Evolutionary conservation across 2,113 vertebrate genomes (phyloP), one percentile per base, ranked within the genome.

Genomic region (Polypterus bichir): DNA sequence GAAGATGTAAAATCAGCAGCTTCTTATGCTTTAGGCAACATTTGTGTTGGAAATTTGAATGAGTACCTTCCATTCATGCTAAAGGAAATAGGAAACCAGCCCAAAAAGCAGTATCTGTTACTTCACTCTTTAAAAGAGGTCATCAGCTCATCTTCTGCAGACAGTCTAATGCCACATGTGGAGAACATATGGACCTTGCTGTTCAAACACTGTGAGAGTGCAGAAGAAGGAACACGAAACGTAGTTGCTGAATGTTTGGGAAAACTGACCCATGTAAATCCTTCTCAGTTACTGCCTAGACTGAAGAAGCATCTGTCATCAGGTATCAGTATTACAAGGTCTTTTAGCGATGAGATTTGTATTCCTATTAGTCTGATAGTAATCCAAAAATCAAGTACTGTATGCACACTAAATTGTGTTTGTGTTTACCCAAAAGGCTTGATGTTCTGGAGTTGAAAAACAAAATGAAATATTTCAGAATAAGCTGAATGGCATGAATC

Each of bases 221-320:
- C 84, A 0, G 94, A 97, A 75, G 93, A 97, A 49, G 93, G 94
- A 9, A 92, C 89, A 0, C 89, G 93, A 69, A 90, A 81, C 0
- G 91, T 97, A 68, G 93, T 94, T 73, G 91, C 93, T 0, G 93
- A 97, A 47, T 97, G 94, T 77, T 53, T 97, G 47, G 92, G 90
- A 3, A 93, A 91, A 73, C 87, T 97, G 54, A 83, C 91, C 0
- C 53, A 94, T 5, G 86, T 89, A 46, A 88, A 87, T 59, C 91
- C 93, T 0, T 68, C 77, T 0, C 86, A 86, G 60, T 83, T 97
- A 46, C 74, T 97, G 71, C 89, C 91, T 45, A 75, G 82, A n/a
- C 78, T 97, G 56, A 88, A 76, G 65, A 91, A 92, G 63, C 92
- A 93, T 56, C 86, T 97, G 1, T 74, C 79, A 0, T 81, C 89